phyloP scores from a whole-genome alignment of 1,140 invertebrate genomes.

The Ips nitidus region DNA sequence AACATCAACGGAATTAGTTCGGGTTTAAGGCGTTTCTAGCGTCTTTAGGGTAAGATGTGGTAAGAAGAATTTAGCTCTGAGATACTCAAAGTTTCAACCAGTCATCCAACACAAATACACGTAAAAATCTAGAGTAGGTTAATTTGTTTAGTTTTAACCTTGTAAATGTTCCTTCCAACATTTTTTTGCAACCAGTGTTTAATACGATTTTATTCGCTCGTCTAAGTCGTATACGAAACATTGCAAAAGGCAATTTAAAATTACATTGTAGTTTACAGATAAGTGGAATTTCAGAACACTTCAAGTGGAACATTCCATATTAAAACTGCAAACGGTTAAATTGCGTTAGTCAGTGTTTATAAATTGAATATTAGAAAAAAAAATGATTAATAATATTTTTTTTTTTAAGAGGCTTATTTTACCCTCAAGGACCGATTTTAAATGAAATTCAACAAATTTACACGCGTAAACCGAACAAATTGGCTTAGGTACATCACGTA shows the following conservation, averaged over 20 bases:
- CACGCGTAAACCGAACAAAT: background rate
- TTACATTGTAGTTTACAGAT: slow-evolving; percentile 21
- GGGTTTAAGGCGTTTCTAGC: slow-evolving; percentile 11
- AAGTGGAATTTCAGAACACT: slow-evolving; percentile 19
- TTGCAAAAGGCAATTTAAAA: slow-evolving; percentile 14
- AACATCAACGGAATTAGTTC: slow-evolving; percentile 23
- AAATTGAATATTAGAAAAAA: too few species aligned
- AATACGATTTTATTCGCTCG: slow-evolving; percentile 14
- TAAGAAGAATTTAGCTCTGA: background rate
- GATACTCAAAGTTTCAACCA: background rate
- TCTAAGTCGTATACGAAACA: background rate
- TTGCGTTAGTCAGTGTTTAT: too few species aligned
- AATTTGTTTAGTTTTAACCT: slow-evolving; percentile 13
- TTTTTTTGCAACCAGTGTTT: background rate
- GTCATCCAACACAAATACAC: background rate
- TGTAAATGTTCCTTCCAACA: background rate
- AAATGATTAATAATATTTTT: too few species aligned
- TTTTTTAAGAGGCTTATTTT: too few species aligned
- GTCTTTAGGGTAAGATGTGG: background rate
- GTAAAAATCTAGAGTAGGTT: slow-evolving; percentile 7
- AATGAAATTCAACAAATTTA: too few species aligned
- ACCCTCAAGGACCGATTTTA: too few species aligned
- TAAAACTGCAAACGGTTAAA: background rate
- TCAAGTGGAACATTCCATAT: slow-evolving; percentile 20
- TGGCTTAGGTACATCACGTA: slow-evolving; percentile 3